Percentiles rank a stretch among this genome's conserved stretches.
These are phyloP conservation scores for Argyresthia goedartella DNA, from an alignment of 2,888 invertebrate genomes.

Conservation along the genomic window DNA sequence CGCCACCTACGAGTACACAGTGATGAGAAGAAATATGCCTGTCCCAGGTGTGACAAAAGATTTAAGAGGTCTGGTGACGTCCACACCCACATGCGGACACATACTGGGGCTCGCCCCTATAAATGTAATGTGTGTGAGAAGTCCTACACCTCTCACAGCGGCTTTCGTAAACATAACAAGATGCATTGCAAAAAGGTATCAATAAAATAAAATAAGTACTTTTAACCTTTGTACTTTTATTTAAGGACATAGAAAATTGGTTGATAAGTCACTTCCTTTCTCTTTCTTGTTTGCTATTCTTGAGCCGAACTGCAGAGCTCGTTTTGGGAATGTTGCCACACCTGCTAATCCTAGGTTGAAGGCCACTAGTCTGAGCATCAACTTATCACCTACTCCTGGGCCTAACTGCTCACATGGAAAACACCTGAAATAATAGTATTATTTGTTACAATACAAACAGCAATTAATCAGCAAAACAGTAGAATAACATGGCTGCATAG, in stretches of 20 bases:
- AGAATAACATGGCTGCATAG: background rate
- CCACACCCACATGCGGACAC: slow-evolving; percentile 24
- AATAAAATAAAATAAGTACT: background rate
- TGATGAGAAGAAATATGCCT: slow-evolving; percentile 24
- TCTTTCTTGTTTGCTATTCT: slow-evolving; percentile 93
- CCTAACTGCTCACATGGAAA: slow-evolving; percentile 70
- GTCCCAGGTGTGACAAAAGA: slow-evolving; percentile 20
- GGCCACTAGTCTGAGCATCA: slow-evolving; percentile 83
- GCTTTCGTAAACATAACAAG: slow-evolving; percentile 23
- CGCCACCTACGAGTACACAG: slow-evolving; percentile 28
- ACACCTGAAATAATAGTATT: slow-evolving; percentile 49
- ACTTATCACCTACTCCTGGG: slow-evolving; percentile 93
- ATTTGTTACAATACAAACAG: background rate
- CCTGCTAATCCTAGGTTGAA: slow-evolving; percentile 74
- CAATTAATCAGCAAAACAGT: background rate
- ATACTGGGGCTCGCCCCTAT: slow-evolving; percentile 24
- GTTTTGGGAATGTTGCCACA: slow-evolving; percentile 82
- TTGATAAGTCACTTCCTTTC: slow-evolving; percentile 84
- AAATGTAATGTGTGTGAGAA: slow-evolving; percentile 22
- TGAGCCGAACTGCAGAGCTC: slow-evolving; percentile 98
- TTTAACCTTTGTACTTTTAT: slow-evolving; percentile 3
- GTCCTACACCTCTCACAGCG: slow-evolving; percentile 25
- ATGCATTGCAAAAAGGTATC: slow-evolving; percentile 13
- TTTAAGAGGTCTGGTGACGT: slow-evolving; percentile 29
- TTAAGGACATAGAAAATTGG: slow-evolving; percentile 24